Percentiles rank a stretch among this genome's conserved stretches.
Conservation (phyloP, 2,797 vertebrate species). For the Streptopelia turtur region DNA sequence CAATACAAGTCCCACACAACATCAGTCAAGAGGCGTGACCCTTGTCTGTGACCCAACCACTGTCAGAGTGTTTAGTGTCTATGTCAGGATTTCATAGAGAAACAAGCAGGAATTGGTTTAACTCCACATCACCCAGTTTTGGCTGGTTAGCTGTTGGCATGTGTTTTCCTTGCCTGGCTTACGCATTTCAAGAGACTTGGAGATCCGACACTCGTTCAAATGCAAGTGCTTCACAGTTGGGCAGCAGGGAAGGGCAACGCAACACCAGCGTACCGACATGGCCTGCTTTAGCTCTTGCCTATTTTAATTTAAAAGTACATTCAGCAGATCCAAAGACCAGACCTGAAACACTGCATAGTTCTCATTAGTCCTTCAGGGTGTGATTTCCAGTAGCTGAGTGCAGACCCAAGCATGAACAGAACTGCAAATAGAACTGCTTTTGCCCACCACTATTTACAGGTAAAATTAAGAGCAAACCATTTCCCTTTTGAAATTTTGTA, state of each 20-base stretch:
- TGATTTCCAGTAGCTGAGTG: not conserved
- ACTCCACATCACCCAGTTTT: not conserved
- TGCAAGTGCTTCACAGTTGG: not conserved
- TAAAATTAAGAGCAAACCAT: not conserved
- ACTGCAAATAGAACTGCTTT: not conserved
- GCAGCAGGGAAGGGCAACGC: not conserved
- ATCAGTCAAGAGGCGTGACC: conserved; percentile 4
- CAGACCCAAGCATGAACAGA: not conserved
- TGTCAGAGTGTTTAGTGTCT: not conserved
- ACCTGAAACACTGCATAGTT: not conserved
- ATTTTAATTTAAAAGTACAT: not conserved
- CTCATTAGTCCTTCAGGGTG: not conserved
- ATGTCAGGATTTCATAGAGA: not conserved
- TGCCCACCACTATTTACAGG: not conserved
- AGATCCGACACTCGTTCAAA: not conserved
- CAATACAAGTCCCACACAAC: not conserved
- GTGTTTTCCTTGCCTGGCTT: not conserved
- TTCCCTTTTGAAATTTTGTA: not conserved
- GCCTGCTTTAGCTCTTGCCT: not conserved
- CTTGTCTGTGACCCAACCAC: not conserved
- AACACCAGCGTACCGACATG: not conserved
- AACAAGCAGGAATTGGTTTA: conserved; percentile 27
- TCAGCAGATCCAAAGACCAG: not conserved
- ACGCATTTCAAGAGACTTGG: not conserved
- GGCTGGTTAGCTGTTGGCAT: not conserved